phyloP scores from a whole-genome alignment of 2,113 vertebrate genomes.

The Pluvianellus socialis region DNA sequence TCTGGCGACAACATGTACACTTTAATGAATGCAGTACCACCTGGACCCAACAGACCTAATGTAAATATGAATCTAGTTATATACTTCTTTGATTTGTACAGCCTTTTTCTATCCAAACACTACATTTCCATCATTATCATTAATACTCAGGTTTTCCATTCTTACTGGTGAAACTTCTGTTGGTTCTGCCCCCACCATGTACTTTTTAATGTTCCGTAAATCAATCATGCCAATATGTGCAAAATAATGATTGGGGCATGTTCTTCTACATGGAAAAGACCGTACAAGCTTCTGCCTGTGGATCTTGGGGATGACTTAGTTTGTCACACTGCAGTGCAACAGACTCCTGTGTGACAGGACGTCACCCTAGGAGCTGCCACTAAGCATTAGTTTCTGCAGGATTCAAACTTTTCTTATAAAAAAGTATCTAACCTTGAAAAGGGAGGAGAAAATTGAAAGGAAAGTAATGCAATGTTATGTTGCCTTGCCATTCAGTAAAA shows the following conservation, averaged over 20 bases:
- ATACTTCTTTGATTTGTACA: not conserved
- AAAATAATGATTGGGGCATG: not conserved
- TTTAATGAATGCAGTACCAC: constrained; percentile 95
- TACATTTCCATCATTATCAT: not conserved
- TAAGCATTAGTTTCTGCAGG: not conserved
- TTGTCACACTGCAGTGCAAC: not conserved
- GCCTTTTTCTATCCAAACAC: not conserved
- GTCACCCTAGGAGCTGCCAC: not conserved
- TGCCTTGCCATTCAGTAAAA: not conserved
- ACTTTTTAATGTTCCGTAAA: not conserved
- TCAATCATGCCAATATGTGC: not conserved
- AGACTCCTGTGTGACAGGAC: not conserved
- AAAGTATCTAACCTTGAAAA: not conserved
- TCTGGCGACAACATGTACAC: constrained; percentile 99
- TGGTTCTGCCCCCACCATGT: not conserved
- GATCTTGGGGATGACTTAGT: not conserved
- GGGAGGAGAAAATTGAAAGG: not conserved
- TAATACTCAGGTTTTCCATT: not conserved
- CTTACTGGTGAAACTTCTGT: not conserved
- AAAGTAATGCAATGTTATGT: not conserved
- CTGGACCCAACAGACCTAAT: constrained; percentile 93
- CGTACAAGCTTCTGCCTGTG: not conserved
- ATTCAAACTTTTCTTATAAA: not conserved
- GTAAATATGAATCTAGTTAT: constrained; percentile 78
- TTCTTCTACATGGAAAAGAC: not conserved